A percentile compares a stretch with the other conserved stretches of the same genome.
phyloP scores from a whole-genome alignment of 2,888 invertebrate genomes.

The Orthosia cruda region DNA sequence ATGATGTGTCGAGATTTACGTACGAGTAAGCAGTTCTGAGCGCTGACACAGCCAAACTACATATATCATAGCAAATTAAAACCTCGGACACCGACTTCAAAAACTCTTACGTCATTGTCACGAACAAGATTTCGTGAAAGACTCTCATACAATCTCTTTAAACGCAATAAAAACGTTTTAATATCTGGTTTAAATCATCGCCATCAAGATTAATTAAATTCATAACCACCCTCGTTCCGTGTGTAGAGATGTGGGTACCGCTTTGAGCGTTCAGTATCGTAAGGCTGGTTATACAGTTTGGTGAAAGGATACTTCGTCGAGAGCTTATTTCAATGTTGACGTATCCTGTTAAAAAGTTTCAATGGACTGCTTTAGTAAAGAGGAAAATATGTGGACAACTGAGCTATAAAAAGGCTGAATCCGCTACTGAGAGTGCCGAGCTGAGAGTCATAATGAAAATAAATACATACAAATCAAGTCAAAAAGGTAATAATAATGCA shows the following conservation, averaged over 20 bases:
- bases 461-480: conserved; percentile 9
- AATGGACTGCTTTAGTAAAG: conserved; percentile 8
- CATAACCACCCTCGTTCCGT: conserved; percentile 81
- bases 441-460: conserved; percentile 20
- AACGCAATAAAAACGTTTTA: conserved; percentile 64
- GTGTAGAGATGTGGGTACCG: conserved; percentile 75
- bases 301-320: conserved; percentile 26
- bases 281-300: conserved; percentile 54
- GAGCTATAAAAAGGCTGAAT: conserved; percentile 19
- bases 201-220: conserved; percentile 81
- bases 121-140: conserved; percentile 3
- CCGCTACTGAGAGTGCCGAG: background rate
- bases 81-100: background rate
- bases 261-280: conserved; percentile 66
- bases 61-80: background rate
- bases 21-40: background rate
- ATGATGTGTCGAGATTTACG: background rate
- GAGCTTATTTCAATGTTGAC: conserved; percentile 33
- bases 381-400: conserved; percentile 26
- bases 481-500: too few relatives aligned
- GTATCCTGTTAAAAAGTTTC: conserved; percentile 34
- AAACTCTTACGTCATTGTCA: background rate
- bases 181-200: conserved; percentile 75
- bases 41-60: background rate
- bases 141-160: conserved; percentile 15